Conservation (phyloP, 2,113 vertebrate genomes). For the Pampusana beccarii region DNA sequence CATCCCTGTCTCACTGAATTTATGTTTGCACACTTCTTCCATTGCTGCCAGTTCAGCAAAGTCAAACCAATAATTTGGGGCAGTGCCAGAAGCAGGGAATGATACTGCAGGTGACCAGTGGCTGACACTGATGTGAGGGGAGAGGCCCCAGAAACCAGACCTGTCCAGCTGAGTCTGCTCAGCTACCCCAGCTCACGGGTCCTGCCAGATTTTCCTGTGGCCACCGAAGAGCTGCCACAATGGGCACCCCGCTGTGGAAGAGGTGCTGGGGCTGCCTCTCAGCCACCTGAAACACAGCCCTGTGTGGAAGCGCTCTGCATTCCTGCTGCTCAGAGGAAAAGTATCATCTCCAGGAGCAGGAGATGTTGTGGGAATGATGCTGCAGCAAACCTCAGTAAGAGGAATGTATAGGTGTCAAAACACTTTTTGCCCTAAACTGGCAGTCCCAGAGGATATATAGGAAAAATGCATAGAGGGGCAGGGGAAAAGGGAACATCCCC, state of each 20-base stretch:
- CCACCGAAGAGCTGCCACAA: accelerated
- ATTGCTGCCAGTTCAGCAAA: not conserved
- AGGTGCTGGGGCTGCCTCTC: not conserved
- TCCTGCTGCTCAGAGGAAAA: not conserved
- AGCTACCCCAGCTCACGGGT: not conserved
- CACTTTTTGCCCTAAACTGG: not conserved
- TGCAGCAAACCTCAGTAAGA: not conserved
- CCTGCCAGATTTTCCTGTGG: not conserved
- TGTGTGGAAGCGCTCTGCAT: accelerated
- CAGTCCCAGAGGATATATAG: not conserved
- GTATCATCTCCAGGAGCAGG: not conserved
- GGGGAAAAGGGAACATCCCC: not conserved
- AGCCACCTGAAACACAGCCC: not conserved
- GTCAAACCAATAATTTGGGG: not conserved
- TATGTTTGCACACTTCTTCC: not conserved
- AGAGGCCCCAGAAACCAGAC: not conserved
- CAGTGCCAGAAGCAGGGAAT: not conserved
- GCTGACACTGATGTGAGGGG: not conserved
- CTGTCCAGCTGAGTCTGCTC: not conserved
- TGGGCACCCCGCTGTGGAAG: accelerated
- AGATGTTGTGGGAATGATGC: too few species aligned
- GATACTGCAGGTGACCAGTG: accelerated
- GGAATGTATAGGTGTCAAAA: not conserved
- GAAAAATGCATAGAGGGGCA: not conserved
- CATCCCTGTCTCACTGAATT: not conserved